Base-by-base conservation (phyloP, 2,797 vertebrate genomes). In the Alauda arvensis region DNA sequence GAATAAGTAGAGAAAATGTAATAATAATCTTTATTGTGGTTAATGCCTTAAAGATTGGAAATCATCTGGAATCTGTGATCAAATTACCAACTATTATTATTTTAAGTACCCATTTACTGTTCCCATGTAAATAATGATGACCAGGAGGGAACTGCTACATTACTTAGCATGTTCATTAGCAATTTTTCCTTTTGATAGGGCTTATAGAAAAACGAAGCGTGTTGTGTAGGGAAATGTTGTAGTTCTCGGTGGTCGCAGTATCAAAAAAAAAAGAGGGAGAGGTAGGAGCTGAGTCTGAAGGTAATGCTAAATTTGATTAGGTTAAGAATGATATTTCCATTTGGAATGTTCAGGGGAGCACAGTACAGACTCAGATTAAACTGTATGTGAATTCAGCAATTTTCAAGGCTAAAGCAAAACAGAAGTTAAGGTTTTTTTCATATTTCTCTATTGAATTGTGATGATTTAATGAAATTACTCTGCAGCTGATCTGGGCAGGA, bases 61-160 rank as follows among this genome's bases (percentile, higher is more conserved):
- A 89, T 95, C 11, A 75, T 85, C 61, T 95, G 90, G 65, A 87
- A 87, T 79, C 51, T 79, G 53, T 85, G 83, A 91, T 89, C 55
- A 85, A 25, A 83, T 94, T 90, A 74, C 46, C n/a, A 77, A 12
- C 80, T 77, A 13, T 61, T 85, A 92, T 91, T 88, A 89, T 84
- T 94, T 83, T 74, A 85, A 78, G 57, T 70, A 72, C 37, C 20
- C 37, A 45, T 90, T 90, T 90, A 77, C 37, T 81, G 34, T 89
- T 92, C 87, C 87, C 60, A 39, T 78, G 33, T 93, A 87, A 90
- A 74, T 88, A 84, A 60, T 68, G 55, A 74, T 77, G 90, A 88
- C 49, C 56, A 56, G 8, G 72, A 43, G 37, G 63, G 60, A 83
- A 48, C 39, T 3, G 6, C 34, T 69, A 3, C 15, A 11, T 79